phyloP scores from a whole-genome alignment of 1,140 invertebrate genomes.

The Ceratosolen solmsi region DNA sequence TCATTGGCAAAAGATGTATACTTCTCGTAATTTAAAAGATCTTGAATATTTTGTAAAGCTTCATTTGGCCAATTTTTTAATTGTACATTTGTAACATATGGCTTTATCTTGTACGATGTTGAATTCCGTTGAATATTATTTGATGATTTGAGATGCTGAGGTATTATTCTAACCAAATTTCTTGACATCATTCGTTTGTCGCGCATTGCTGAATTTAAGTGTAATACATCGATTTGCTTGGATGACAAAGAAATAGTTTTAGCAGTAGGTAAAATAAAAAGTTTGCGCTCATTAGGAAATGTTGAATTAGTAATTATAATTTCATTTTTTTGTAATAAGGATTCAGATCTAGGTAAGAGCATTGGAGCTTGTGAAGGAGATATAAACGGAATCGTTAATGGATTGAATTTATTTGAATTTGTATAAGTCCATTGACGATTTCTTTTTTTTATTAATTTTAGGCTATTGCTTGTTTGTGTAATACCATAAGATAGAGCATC shows the following conservation, averaged over 20 bases:
- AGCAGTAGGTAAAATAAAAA: not conserved
- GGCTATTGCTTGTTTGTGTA: not conserved
- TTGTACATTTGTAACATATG: not conserved
- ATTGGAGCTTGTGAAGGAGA: not conserved
- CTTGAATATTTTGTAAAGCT: constrained; percentile 56
- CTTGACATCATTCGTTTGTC: constrained; percentile 30
- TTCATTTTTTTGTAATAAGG: constrained; percentile 3
- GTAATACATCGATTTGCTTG: not conserved
- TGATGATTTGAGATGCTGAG: constrained; percentile 21
- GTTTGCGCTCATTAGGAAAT: not conserved
- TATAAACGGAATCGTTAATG: constrained; percentile 13
- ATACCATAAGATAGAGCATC: not conserved
- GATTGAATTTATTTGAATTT: not conserved
- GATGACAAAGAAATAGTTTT: not conserved
- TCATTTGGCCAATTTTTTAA: constrained; percentile 67
- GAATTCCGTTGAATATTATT: constrained; percentile 36
- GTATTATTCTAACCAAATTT: constrained; percentile 37
- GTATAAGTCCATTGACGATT: not conserved
- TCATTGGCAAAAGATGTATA: constrained; percentile 60
- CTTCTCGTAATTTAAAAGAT: constrained; percentile 66
- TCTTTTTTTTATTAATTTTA: not conserved
- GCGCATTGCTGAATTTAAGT: not conserved
- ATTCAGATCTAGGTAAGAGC: not conserved
- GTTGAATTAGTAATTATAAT: not conserved
- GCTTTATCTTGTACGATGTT: constrained; percentile 3